Conservation (phyloP, 2,113 vertebrate species). For the Pyrgilauda ruficollis region DNA sequence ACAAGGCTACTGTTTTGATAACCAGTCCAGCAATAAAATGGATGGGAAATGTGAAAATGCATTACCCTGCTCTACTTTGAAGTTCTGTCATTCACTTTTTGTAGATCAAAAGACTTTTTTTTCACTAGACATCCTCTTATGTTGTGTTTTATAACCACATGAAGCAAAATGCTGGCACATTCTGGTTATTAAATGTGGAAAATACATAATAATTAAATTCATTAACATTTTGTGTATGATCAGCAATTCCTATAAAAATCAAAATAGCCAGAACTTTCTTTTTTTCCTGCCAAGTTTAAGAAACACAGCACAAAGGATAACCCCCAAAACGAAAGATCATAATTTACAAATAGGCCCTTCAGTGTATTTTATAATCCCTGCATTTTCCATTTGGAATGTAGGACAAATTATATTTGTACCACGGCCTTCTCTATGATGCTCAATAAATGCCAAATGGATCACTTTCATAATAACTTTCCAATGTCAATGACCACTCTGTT, state of each 20-base stretch:
- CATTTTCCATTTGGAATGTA: background rate
- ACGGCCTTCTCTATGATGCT: background rate
- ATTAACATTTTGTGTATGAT: background rate
- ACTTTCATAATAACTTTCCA: background rate
- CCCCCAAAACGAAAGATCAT: background rate
- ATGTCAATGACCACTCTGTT: background rate
- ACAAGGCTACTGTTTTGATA: background rate
- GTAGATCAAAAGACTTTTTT: background rate
- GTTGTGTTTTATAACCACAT: background rate
- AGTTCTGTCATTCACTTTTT: background rate
- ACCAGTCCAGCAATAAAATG: background rate
- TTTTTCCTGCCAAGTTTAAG: background rate
- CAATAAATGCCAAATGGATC: background rate
- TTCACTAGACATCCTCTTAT: background rate
- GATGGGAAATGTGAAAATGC: background rate
- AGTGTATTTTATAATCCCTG: background rate
- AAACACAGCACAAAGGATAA: background rate
- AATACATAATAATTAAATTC: background rate
- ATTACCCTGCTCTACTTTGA: background rate
- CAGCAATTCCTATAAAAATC: background rate
- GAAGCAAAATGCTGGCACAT: background rate
- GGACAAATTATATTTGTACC: background rate
- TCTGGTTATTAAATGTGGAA: background rate
- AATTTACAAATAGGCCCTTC: background rate
- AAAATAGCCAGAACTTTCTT: background rate